Percentiles rank a stretch among this genome's conserved stretches.
Conservation (phyloP, 2,888 invertebrate genomes). For the Lycocerus yunnanus region DNA sequence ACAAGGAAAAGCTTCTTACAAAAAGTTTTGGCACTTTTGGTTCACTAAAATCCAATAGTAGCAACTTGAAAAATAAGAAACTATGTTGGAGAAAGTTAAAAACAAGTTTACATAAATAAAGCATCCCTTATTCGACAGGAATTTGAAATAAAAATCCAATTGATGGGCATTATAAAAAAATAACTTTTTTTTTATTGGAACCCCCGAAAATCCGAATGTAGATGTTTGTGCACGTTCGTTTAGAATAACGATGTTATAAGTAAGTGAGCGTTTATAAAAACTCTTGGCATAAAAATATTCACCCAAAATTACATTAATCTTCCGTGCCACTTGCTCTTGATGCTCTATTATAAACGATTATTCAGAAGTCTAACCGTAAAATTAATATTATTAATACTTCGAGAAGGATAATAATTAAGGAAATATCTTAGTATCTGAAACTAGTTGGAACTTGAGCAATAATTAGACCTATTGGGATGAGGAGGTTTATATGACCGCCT, state of each 20-base stretch:
- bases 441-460: neutral
- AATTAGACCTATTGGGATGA: constrained; percentile 14
- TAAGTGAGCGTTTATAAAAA: neutral
- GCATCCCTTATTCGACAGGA: neutral
- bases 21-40: neutral
- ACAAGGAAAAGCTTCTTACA: neutral
- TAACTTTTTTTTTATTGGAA: neutral
- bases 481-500: constrained; percentile 27
- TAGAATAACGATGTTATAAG: neutral
- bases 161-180: neutral
- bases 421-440: neutral
- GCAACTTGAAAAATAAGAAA: neutral
- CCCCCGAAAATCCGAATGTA: neutral
- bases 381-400: neutral
- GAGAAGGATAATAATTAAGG: neutral
- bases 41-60: neutral
- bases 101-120: neutral
- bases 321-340: neutral
- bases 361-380: neutral
- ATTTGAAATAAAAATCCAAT: neutral
- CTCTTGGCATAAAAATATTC: neutral
- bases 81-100: neutral
- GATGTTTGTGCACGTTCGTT: neutral
- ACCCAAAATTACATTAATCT: neutral
- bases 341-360: neutral